Conservation (phyloP, 2,797 vertebrate genomes). For the Hapalemur alaotrensis region DNA sequence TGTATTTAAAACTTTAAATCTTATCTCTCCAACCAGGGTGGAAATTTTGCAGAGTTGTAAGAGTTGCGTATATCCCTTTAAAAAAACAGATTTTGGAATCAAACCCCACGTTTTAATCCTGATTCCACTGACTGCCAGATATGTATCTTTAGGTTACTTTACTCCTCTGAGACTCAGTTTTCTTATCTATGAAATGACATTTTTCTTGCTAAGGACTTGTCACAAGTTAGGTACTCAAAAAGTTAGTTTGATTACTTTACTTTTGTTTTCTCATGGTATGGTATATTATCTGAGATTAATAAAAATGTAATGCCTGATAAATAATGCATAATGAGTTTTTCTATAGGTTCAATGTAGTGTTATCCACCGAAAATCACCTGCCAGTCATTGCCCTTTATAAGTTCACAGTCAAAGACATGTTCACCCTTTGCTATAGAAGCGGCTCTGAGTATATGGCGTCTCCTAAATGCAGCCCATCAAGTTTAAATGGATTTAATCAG, state of each 20-base stretch:
- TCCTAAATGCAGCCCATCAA: background rate
- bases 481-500: background rate
- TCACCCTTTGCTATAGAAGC: background rate
- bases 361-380: background rate
- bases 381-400: background rate
- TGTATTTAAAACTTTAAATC: background rate
- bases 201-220: background rate
- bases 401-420: background rate
- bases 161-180: background rate
- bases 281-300: background rate
- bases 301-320: background rate
- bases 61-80: background rate
- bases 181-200: background rate
- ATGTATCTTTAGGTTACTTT: background rate
- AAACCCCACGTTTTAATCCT: background rate
- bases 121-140: background rate
- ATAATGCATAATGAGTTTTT: background rate
- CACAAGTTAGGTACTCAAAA: background rate
- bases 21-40: background rate
- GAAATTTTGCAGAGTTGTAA: background rate
- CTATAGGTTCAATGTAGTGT: background rate
- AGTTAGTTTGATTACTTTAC: background rate
- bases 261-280: background rate
- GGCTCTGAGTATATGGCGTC: background rate
- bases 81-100: background rate